Conservation (phyloP, 2,113 vertebrate species). For the Eurystomus gularis region DNA sequence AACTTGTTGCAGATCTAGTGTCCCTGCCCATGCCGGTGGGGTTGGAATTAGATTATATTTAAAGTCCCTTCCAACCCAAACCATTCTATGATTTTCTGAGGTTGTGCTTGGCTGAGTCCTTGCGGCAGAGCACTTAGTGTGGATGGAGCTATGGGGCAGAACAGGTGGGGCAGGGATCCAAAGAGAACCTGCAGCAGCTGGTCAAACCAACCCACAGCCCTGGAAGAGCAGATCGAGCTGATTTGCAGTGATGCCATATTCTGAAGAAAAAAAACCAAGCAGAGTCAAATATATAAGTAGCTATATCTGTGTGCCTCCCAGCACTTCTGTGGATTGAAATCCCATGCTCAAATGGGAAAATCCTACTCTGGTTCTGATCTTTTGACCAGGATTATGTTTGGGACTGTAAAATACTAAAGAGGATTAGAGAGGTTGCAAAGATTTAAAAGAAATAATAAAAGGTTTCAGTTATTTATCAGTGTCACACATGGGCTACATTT, state of each 20-base stretch:
- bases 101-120: background rate
- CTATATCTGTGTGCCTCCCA: background rate
- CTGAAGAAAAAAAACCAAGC: background rate
- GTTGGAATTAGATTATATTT: background rate
- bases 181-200: background rate
- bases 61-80: background rate
- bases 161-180: background rate
- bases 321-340: background rate
- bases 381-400: background rate
- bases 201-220: accelerated
- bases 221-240: background rate
- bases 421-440: background rate
- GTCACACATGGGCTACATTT: background rate
- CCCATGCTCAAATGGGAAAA: background rate
- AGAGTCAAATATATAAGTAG: too few relatives aligned
- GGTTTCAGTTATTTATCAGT: background rate
- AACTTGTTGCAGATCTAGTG: background rate
- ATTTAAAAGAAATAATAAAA: background rate
- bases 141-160: background rate
- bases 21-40: background rate
- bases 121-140: too few relatives aligned
- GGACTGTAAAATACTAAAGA: background rate
- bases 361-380: background rate
- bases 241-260: accelerated
- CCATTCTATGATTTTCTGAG: background rate